Evolutionary conservation across 2,888 invertebrate genomes (phyloP).

Genomic region (Leucophenga montana): DNA sequence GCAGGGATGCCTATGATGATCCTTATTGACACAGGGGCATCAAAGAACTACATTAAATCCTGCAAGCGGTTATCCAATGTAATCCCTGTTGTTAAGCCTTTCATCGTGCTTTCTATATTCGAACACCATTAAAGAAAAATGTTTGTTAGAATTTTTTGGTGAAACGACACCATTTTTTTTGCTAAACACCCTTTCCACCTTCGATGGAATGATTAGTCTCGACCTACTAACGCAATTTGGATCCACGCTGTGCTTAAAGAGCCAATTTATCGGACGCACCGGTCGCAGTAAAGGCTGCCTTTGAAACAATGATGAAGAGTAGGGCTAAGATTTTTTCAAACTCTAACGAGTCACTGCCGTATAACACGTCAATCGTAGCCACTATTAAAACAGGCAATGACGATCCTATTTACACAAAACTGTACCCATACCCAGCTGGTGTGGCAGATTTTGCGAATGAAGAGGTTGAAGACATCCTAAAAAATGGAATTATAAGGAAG

Average conservation of each 20-base stretch:
- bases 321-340: no score
- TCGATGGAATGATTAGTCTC: constrained; percentile 34
- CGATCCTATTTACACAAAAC: constrained; percentile 15
- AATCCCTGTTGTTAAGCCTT: neutral
- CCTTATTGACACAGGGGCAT: constrained; percentile 20
- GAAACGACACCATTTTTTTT: constrained; percentile 1
- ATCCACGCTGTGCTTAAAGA: constrained; percentile 9
- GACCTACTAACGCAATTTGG: constrained; percentile 27
- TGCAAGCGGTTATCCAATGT: neutral
- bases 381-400: constrained; percentile 17
- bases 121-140: neutral
- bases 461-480: no score
- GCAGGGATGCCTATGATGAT: constrained; percentile 7
- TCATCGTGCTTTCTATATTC: constrained; percentile 14
- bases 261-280: no score
- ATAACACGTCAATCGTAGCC: no score
- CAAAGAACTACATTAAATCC: constrained; percentile 17
- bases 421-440: constrained; percentile 16
- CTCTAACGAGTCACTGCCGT: no score
- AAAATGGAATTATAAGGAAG: no score
- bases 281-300: no score
- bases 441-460: constrained; percentile 11
- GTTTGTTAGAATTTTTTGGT: no score
- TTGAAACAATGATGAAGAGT: no score
- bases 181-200: constrained; percentile 17